A percentile compares a stretch with the other conserved stretches of the same genome.
Evolutionary conservation across 2,888 invertebrate genomes (phyloP).

Genomic region (Archips xylosteana): DNA sequence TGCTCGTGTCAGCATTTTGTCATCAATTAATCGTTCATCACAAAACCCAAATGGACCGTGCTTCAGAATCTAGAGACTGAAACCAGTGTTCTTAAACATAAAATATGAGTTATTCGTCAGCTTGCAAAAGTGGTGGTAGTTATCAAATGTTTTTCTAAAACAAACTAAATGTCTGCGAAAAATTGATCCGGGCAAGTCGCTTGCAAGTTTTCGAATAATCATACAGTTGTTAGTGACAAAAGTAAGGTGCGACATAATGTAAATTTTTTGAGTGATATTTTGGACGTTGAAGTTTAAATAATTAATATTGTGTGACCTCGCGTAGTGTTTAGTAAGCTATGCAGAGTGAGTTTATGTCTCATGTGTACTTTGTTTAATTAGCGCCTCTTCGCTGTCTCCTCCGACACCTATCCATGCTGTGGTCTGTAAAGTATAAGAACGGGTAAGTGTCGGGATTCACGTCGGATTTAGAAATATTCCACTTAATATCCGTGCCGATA

Average conservation of each 20-base stretch:
- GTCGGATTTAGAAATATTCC: conserved; percentile 23
- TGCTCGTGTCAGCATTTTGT: conserved; percentile 55
- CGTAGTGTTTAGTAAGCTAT: conserved; percentile 45
- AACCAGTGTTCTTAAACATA: conserved; percentile 50
- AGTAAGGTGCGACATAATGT: conserved; percentile 50
- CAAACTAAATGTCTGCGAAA: neutral
- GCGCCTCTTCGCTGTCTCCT: conserved; percentile 23
- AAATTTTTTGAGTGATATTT: conserved; percentile 57
- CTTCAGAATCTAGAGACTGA: conserved; percentile 51
- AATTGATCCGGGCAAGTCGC: neutral
- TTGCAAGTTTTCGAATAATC: neutral
- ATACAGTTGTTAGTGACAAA: conserved; percentile 56
- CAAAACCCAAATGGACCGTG: conserved; percentile 46
- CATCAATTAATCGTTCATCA: conserved; percentile 51
- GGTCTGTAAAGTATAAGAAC: conserved; percentile 38
- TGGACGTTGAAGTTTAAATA: conserved; percentile 57
- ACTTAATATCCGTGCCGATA: conserved; percentile 25
- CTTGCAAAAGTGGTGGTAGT: neutral
- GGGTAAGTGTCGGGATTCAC: conserved; percentile 27
- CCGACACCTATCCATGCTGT: conserved; percentile 24
- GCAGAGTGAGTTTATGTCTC: conserved; percentile 24
- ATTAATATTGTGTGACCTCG: conserved; percentile 53
- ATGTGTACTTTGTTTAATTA: conserved; percentile 4
- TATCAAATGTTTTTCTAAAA: neutral
- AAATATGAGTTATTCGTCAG: neutral